Conservation (phyloP, 2,888 invertebrate genomes). For the Mylabris sibirica region DNA sequence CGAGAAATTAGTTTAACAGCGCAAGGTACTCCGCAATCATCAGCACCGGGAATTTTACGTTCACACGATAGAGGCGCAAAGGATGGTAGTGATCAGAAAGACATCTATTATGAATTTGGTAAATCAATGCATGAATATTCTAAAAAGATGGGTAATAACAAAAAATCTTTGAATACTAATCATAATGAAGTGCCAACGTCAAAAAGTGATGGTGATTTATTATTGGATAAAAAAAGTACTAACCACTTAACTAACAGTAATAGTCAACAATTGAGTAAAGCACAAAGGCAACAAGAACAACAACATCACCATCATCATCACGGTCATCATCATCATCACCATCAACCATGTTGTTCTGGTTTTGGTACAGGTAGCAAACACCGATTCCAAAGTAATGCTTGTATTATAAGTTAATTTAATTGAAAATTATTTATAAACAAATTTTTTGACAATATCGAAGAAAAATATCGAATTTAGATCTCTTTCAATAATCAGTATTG, state of each 20-base stretch:
- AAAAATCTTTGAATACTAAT: constrained; percentile 27
- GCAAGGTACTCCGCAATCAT: constrained; percentile 28
- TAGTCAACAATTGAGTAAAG: constrained; percentile 47
- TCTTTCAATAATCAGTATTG: constrained; percentile 11
- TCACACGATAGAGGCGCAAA: constrained; percentile 6
- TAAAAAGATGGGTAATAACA: constrained; percentile 45
- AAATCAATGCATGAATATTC: constrained; percentile 52
- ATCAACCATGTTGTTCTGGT: constrained; percentile 64
- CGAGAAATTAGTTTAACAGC: constrained; percentile 37
- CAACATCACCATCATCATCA: constrained; percentile 47
- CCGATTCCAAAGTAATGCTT: constrained; percentile 61
- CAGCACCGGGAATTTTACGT: constrained; percentile 29
- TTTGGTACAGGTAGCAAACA: constrained; percentile 59
- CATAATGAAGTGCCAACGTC: constrained; percentile 45
- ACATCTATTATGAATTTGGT: constrained; percentile 47
- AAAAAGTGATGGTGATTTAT: constrained; percentile 54
- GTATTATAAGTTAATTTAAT: constrained; percentile 56
- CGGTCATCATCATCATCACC: constrained; percentile 48
- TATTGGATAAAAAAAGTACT: constrained; percentile 41
- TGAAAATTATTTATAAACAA: not conserved
- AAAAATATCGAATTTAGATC: constrained; percentile 15
- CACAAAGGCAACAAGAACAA: constrained; percentile 14
- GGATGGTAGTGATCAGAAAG: constrained; percentile 17
- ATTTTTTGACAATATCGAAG: constrained; percentile 24
- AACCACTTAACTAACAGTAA: constrained; percentile 48